A percentile compares a stretch with the other conserved stretches of the same genome.
These are phyloP conservation scores for Anhinga rufa DNA, from an alignment of 2,113 vertebrate species.

Conservation along the genomic window DNA sequence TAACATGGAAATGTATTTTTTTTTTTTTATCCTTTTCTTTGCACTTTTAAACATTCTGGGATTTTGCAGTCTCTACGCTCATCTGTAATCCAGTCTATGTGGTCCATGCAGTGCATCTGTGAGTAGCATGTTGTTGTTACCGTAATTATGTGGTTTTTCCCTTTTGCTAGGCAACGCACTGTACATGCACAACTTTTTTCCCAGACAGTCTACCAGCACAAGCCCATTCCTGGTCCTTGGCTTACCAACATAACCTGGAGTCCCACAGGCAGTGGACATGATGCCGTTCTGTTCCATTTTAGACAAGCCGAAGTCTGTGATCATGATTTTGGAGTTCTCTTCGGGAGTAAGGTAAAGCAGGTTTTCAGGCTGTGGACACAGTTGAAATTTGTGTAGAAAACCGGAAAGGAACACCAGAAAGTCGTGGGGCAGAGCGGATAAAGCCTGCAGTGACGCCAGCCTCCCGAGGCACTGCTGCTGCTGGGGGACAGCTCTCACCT, in stretches of 20 bases:
- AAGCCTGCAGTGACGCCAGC: background rate
- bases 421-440: fast-evolving
- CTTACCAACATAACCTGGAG: conserved; percentile 92
- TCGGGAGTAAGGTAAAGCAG: conserved; percentile 88
- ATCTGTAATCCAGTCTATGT: background rate
- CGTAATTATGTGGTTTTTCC: background rate
- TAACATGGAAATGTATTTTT: background rate
- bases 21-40: background rate
- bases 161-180: background rate
- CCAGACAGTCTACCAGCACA: background rate
- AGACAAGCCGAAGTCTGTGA: conserved; percentile 93
- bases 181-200: background rate
- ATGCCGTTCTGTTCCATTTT: conserved; percentile 88
- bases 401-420: background rate
- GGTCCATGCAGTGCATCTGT: background rate
- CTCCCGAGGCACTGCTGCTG: background rate
- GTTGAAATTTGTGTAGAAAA: background rate
- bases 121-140: background rate
- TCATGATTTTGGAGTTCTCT: conserved; percentile 94
- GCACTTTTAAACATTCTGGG: background rate
- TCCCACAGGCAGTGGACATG: conserved; percentile 94
- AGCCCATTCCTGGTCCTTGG: background rate
- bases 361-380: conserved; percentile 84
- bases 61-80: background rate
- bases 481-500: conserved; percentile 67